Evolutionary conservation across 2,888 invertebrate genomes (phyloP).

Genomic region (Entomobrya proxima): DNA sequence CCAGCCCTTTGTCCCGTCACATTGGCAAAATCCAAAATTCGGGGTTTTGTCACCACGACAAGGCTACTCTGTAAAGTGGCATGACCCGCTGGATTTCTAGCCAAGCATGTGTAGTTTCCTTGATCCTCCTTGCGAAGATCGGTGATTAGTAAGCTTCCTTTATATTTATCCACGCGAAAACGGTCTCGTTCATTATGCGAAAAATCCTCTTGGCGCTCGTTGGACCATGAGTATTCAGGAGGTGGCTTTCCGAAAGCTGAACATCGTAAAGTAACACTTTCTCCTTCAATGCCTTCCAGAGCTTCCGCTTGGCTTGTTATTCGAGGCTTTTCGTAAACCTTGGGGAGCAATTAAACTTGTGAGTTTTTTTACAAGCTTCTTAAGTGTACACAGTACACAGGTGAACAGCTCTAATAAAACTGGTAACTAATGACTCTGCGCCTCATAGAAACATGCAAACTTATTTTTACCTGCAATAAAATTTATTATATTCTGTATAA

Average conservation of each 20-base stretch:
- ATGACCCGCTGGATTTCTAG: too few species aligned
- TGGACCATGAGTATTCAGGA: slow-evolving; percentile 87
- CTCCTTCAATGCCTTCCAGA: slow-evolving; percentile 87
- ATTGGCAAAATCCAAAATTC: background rate
- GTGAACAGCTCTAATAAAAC: too few species aligned
- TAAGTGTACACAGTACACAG: too few species aligned
- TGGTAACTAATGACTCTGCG: too few species aligned
- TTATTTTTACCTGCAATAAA: too few species aligned
- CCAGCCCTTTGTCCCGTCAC: background rate
- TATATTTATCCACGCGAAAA: slow-evolving; percentile 78
- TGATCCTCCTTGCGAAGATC: background rate
- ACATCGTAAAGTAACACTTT: slow-evolving; percentile 86
- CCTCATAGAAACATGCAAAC: too few species aligned
- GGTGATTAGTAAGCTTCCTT: background rate
- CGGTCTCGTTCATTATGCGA: background rate
- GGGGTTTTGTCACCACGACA: too few species aligned
- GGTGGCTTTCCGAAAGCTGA: slow-evolving; percentile 90
- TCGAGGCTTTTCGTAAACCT: slow-evolving; percentile 75
- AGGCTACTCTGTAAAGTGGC: too few species aligned
- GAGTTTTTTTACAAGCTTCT: too few species aligned
- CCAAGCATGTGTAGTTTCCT: too few species aligned
- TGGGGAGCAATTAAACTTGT: too few species aligned
- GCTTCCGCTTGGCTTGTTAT: slow-evolving; percentile 78
- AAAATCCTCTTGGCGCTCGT: slow-evolving; percentile 75
- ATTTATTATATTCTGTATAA: background rate